Evolutionary conservation across 2,113 vertebrate species (phyloP).

Genomic region (Rhea americana): DNA sequence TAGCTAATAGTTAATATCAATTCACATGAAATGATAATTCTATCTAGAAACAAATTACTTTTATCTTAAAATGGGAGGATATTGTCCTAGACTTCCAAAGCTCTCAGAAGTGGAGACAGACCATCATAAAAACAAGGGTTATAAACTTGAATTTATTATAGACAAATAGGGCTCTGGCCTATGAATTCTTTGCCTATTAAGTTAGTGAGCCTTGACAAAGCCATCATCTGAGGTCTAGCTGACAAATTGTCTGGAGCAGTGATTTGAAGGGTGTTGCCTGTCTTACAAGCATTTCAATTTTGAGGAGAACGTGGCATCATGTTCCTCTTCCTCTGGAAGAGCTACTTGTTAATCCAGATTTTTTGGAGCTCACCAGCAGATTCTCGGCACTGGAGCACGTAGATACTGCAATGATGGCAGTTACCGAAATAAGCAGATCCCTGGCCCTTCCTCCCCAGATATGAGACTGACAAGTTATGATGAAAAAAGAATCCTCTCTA

Average conservation of each 20-base stretch:
- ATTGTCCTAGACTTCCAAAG: not conserved
- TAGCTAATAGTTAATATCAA: not conserved
- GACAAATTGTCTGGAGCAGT: conserved; percentile 45
- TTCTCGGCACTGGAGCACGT: not conserved
- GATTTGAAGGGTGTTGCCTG: not conserved
- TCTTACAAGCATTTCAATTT: conserved; percentile 1
- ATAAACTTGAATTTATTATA: conserved; percentile 28
- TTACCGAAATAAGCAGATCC: not conserved
- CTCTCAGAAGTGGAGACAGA: not conserved
- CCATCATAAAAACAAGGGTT: conserved; percentile 2
- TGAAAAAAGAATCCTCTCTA: not conserved
- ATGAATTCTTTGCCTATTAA: conserved; percentile 37
- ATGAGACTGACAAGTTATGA: not conserved
- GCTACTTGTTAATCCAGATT: conserved; percentile 11
- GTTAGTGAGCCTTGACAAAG: conserved; percentile 59
- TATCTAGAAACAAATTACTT: not conserved
- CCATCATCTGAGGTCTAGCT: conserved; percentile 17
- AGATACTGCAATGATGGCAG: not conserved
- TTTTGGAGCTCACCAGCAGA: not conserved
- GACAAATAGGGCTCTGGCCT: conserved; percentile 33
- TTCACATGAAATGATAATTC: not conserved
- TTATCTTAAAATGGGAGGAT: not conserved
- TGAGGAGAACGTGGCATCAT: not conserved
- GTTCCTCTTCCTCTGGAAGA: conserved; percentile 6
- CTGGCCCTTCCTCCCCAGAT: not conserved